Base-by-base conservation (phyloP, 1,140 invertebrate species). In the Drosophila watanabei region DNA sequence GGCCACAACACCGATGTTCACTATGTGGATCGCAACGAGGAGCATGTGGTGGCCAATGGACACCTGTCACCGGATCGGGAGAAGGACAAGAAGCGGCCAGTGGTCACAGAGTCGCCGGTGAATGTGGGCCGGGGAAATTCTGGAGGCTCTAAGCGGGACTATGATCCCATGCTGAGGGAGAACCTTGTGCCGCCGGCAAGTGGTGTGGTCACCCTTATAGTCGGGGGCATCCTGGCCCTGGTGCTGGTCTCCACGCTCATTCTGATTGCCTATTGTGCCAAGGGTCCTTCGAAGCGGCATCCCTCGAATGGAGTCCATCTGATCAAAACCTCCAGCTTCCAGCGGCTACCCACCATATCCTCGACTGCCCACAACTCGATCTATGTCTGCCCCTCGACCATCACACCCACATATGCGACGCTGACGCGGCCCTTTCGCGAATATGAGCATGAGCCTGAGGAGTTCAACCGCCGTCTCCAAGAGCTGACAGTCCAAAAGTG, bases 401-500 rank as follows among this genome's bases (percentile, higher is more conserved):
- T 93, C 5, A 88, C 91, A 33, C 89, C 89, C 51, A 93, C 86
- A 35, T 91, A 93, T 57, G 82, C 91, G 37, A 93, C 92, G 18
- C 78, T 93, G 76, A 92, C 92, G 78, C 89, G 92, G 56, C 92
- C 90, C 37, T 93, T 92, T 80, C 84, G 92, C 75, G 87, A 92
- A 82, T 92, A 93, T 80, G 88, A 89, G 79, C 91, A 93, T 70
- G 90, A 93, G 81, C 92, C 92, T 76, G 93, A 93, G 82, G 92
- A 93, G 82, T 91, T 93, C 69, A 92, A 93, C 81, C 87, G 93
- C 60, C 92, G 93, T 57, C 84, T 93, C 65, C 79, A 91, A n/a
- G 92, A 93, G 79, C 62, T 93, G 62, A 93, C 91, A 54, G 92
- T 93, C 61, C 90, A 93, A 20, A 92, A 92, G 94, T 97, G 96